Conservation (phyloP, 1,140 invertebrate genomes). For the Pseudomyrmex pallidus region DNA sequence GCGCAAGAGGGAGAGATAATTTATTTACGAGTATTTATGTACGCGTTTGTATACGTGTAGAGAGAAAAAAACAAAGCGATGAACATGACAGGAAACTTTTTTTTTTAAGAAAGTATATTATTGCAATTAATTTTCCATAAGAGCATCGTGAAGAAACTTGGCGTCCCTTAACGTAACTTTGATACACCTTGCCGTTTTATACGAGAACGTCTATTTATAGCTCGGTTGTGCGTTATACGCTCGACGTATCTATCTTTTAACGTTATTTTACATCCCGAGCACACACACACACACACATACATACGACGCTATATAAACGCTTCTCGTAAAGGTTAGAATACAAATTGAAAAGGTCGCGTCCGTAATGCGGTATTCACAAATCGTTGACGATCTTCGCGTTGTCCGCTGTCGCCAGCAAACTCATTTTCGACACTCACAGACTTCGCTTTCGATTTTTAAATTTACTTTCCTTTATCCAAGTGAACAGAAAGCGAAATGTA, state of each 20-base stretch:
- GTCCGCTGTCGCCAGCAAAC: not conserved
- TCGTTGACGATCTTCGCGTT: constrained; percentile 33
- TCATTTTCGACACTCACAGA: not conserved
- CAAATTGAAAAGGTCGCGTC: constrained; percentile 72
- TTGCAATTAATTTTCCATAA: constrained; percentile 16
- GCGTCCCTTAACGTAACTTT: constrained; percentile 44
- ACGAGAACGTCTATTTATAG: constrained; percentile 45
- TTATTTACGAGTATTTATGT: too few species aligned
- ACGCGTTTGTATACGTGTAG: too few species aligned
- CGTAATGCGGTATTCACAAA: constrained; percentile 61
- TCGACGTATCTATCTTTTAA: constrained; percentile 43
- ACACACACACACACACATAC: constrained; percentile 10
- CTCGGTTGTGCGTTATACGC: constrained; percentile 27
- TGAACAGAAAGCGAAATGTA: not conserved
- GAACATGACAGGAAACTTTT: not conserved
- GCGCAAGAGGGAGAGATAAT: too few species aligned
- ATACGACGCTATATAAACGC: not conserved
- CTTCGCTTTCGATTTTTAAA: constrained; percentile 54
- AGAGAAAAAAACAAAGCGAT: not conserved
- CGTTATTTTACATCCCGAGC: constrained; percentile 50
- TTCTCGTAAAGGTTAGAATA: constrained; percentile 69
- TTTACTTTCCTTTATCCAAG: constrained; percentile 45
- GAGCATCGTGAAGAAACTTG: not conserved
- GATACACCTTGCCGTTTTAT: constrained; percentile 38
- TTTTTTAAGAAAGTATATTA: too few species aligned